A percentile compares a stretch with the other conserved stretches of the same genome.
These are phyloP conservation scores for Poecile atricapillus DNA, from an alignment of 2,113 vertebrate species.

Conservation along the genomic window DNA sequence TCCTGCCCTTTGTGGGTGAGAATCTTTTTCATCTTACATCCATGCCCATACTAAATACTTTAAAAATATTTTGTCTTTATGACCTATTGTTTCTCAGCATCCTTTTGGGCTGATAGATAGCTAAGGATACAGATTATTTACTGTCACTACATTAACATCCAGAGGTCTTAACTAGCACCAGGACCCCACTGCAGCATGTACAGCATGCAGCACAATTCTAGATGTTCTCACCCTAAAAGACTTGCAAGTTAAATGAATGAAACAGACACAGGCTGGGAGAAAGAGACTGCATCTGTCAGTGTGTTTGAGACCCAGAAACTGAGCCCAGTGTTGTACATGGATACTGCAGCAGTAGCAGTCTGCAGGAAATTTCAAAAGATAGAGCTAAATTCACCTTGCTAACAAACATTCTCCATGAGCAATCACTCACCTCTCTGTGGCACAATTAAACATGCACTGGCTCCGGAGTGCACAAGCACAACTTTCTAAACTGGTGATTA, in stretches of 20 bases:
- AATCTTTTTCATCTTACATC: not conserved
- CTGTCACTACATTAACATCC: not conserved
- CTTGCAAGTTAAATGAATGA: not conserved
- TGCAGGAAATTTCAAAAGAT: not conserved
- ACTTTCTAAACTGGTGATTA: constrained; percentile 16
- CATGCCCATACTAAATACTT: not conserved
- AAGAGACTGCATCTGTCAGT: not conserved
- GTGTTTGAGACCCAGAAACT: not conserved
- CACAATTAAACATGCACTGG: not conserved
- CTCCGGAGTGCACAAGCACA: not conserved
- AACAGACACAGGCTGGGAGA: not conserved
- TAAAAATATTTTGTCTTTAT: not conserved
- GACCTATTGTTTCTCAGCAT: not conserved
- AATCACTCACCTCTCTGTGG: not conserved
- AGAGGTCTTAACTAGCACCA: not conserved
- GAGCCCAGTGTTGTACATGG: not conserved
- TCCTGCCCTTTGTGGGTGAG: not conserved
- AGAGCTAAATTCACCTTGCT: not conserved
- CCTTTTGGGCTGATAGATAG: not conserved
- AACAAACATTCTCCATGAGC: not conserved
- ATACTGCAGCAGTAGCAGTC: not conserved
- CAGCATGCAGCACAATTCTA: not conserved
- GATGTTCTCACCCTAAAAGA: not conserved
- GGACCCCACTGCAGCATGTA: not conserved
- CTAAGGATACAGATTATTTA: not conserved